Percentiles rank a stretch among this genome's conserved stretches.
phyloP scores from a whole-genome alignment of 1,140 invertebrate genomes.

The Bombus sibiricus region DNA sequence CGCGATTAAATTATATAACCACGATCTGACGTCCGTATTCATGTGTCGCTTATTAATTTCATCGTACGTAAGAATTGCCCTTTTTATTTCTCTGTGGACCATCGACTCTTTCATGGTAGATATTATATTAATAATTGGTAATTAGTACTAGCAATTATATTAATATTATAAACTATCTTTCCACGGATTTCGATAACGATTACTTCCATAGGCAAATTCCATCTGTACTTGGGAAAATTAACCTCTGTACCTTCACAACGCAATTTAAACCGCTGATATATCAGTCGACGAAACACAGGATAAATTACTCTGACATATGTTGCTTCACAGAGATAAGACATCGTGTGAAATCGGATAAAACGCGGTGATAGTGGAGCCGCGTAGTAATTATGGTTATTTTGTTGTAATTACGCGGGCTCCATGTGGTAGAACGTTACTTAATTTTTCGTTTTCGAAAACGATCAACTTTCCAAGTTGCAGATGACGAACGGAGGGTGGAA shows the following conservation, averaged over 20 bases:
- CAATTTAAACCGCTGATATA: slow-evolving; percentile 12
- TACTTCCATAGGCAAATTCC: neutral
- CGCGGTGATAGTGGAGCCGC: neutral
- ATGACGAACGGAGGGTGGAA: slow-evolving; percentile 45
- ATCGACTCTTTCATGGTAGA: neutral
- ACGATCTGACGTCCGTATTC: too few relatives aligned
- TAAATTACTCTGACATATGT: slow-evolving; percentile 44
- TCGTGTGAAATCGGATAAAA: slow-evolving; percentile 46
- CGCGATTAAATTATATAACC: neutral
- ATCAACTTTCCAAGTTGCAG: slow-evolving; percentile 16
- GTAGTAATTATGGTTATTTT: slow-evolving; percentile 59
- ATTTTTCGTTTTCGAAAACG: neutral
- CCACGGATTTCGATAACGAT: neutral
- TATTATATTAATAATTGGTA: neutral
- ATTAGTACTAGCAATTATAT: too few relatives aligned
- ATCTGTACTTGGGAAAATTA: slow-evolving; percentile 1
- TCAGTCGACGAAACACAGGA: neutral
- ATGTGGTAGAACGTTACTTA: neutral
- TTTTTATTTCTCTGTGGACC: neutral
- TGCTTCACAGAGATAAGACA: slow-evolving; percentile 14
- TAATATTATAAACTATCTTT: too few relatives aligned
- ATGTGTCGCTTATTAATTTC: neutral
- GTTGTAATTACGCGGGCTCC: slow-evolving; percentile 51
- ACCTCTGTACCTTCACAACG: neutral
- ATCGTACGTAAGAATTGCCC: neutral